Base-by-base conservation (phyloP, 1,140 invertebrate species). In the Lepidurus arcticus region DNA sequence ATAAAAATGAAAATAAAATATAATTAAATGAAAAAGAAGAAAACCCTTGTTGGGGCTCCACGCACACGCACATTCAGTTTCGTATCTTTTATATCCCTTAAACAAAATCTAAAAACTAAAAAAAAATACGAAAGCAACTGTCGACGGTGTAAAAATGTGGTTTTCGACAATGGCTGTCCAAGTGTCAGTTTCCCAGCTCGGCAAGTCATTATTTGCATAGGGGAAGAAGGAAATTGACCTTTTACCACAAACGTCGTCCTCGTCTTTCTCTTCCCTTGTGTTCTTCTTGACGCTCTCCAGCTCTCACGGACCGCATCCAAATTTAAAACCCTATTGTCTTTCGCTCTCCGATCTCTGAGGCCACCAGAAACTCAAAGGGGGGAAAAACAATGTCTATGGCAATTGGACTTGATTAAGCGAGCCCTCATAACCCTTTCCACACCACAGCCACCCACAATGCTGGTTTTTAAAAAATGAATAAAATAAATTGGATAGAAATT, bases 201-300 rank as follows among this genome's bases (percentile, higher is more conserved):
- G 53, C 53, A 65, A 65, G 53, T 65, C 53, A 65, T 65, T 65
- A 65, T 65, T 65, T 65, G 53, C 53, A 65, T 65, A 65, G 21
- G 53, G 53, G n/a, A 16, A 65, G 0, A 65, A 65, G n/a, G 53
- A 65, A 65, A 65, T 65, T 65, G 53, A 65, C 53, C 53, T 65
- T 65, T 65, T 65, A 21, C 53, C 53, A 21, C 53, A 65, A 65
- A 65, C 53, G 53, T 21, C 16, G 53, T 65, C 53, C 53, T n/a
- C 53, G 53, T 65, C 53, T 9, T 4, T 65, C 53, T 65, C 53
- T 65, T 65, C 53, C 53, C 53, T 5, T 65, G 53, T 65, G 53
- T 34, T 34, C 13, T 13, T 65, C 53, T 65, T 65, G 53, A n/a
- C 53, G 53, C 16, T 21, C 16, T 65, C 21, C 13, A 65, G 53